These are phyloP conservation scores for Caenorhabditis tropicalis DNA, from an alignment of 1,140 invertebrate genomes.

Conservation along the genomic window DNA sequence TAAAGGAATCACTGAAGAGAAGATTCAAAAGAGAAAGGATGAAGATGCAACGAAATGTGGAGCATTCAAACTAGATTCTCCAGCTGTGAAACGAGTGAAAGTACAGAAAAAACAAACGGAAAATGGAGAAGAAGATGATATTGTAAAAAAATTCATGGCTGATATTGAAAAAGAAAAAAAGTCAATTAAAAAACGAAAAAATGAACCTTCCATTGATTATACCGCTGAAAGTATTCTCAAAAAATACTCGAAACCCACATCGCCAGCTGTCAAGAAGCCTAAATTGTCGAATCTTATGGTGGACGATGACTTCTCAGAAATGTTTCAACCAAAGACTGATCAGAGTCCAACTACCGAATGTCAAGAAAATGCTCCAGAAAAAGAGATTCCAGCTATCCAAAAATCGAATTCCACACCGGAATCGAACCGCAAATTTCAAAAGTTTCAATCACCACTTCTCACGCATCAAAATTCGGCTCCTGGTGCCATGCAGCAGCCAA, in stretches of 20 bases:
- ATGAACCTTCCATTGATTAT: background rate
- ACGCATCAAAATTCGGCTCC: background rate
- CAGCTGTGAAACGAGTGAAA: background rate
- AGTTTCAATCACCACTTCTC: constrained; percentile 5
- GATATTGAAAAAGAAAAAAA: constrained; percentile 18
- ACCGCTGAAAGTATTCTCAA: background rate
- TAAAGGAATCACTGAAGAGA: background rate
- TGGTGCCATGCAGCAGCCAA: no score
- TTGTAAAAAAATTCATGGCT: constrained; percentile 2
- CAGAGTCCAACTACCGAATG: no score
- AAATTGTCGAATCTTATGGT: background rate
- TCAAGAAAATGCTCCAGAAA: background rate
- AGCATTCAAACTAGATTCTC: background rate
- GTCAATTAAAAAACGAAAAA: constrained; percentile 4
- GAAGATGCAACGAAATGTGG: background rate
- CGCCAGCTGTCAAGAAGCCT: no score
- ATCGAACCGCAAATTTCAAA: background rate
- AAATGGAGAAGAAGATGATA: background rate
- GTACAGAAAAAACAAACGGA: background rate
- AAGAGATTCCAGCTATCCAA: background rate
- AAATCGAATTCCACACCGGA: background rate
- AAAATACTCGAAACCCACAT: background rate
- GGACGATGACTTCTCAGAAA: background rate
- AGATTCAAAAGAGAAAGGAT: background rate
- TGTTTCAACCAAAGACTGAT: background rate